Percentiles rank a stretch among this genome's conserved stretches.
These are phyloP conservation scores for Isaurus tuberculatus DNA, from an alignment of 92 coral and sea anemone species.

Conservation along the genomic window DNA sequence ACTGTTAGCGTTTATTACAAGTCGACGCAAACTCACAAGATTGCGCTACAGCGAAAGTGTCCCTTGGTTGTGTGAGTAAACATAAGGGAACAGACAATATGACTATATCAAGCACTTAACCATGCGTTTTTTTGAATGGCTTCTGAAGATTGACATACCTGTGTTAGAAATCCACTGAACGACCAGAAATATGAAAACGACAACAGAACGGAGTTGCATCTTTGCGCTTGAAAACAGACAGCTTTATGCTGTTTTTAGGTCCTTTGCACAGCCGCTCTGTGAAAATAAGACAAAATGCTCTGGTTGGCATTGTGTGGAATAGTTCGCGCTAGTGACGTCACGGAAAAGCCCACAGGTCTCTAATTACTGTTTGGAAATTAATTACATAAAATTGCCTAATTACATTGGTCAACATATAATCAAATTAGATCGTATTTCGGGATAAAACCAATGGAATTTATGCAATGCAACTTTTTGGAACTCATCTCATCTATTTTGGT, in stretches of 20 bases:
- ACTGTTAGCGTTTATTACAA: background rate
- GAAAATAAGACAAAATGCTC: constrained; percentile 28
- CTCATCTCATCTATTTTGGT: background rate
- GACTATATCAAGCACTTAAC: constrained; percentile 64
- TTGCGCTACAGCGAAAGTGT: constrained; percentile 32
- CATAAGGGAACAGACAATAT: constrained; percentile 69
- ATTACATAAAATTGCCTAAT: constrained; percentile 69
- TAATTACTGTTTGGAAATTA: constrained; percentile 60
- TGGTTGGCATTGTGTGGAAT: constrained; percentile 27
- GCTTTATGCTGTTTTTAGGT: background rate
- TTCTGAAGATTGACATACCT: constrained; percentile 52
- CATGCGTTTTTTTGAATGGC: constrained; percentile 26
- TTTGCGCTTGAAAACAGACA: background rate
- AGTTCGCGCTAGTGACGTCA: constrained; percentile 43
- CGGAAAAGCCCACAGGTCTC: constrained; percentile 52
- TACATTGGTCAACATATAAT: constrained; percentile 75
- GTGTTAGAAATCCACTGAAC: constrained; percentile 36
- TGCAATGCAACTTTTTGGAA: constrained; percentile 10
- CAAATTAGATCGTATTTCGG: constrained; percentile 73
- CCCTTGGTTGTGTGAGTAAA: constrained; percentile 57
- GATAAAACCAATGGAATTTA: constrained; percentile 41
- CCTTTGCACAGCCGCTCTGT: constrained; percentile 18
- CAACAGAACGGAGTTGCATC: constrained; percentile 18
- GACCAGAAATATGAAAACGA: constrained; percentile 17
- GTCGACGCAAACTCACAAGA: background rate